Base-by-base conservation (phyloP, 2,113 vertebrate genomes). In the Eptatretus burgeri region DNA sequence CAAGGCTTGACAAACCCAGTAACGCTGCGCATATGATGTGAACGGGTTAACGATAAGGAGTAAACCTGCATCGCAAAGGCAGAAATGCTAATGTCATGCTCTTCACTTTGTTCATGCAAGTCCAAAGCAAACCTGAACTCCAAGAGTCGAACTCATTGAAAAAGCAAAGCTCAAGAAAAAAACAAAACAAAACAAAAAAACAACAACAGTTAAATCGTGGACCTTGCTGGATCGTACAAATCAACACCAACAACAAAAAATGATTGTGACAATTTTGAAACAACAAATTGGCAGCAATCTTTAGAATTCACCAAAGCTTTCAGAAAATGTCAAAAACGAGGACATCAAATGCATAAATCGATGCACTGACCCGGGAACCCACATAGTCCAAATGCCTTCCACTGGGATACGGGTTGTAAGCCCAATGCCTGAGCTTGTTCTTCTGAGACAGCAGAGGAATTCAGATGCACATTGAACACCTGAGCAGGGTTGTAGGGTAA, bases 1-100 rank as follows among this genome's bases (percentile, higher is more conserved):
- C 56, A 98, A 75, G 73, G 83, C 85, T 67, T 87, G 85, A 63
- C 78, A 80, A 60, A 86, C 74, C 89, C 91, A 95, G 71, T 79
- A 77, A 64, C 73, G 71, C 64, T 95, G 86, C 65, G 76, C 80
- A 63, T 81, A 80, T 5, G 73, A 74, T 60, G 84, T 77, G 68
- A 95, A 98, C 1, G 89, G 91, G 68, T 95, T 80, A 12, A 73
- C 69, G 70, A 98, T 89, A 68, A 93, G 88, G 67, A 93, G 77
- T 75, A 98, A 98, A 5, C 91, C 91, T 94, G 67, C 18, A 51
- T 5, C 10, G 56, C 20, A n/a, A 60, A n/a, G 12, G 27, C 27
- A 41, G 27, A 41, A 41, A 41, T 41, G 27, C 27, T 5, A 41
- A 41, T 60, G 56, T 60, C 56, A 60, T 20, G 11, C 12, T 19